Conservation (phyloP, 2,888 invertebrate genomes). For the Chymomyza fuscimana region DNA sequence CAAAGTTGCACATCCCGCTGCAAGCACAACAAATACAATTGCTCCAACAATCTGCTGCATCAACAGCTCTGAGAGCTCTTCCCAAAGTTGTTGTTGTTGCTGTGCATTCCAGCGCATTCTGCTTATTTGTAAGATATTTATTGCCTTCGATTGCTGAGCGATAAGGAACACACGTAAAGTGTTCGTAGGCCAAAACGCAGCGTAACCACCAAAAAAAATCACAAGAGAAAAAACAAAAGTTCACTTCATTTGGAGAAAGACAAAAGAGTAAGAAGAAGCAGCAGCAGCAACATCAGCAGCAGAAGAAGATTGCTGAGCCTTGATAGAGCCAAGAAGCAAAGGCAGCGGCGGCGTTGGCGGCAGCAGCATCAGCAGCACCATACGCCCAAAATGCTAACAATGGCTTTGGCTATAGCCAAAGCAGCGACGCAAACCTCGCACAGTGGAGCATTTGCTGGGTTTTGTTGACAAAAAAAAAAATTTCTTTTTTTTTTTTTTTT, state of each 20-base stretch:
- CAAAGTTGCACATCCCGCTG: conserved; percentile 56
- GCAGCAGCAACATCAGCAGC: not conserved
- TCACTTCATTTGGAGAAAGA: conserved; percentile 23
- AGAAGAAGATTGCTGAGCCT: conserved; percentile 30
- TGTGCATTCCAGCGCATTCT: conserved; percentile 79
- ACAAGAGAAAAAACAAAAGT: conserved; percentile 27
- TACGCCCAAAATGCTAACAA: conserved; percentile 61
- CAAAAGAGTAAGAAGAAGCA: not conserved
- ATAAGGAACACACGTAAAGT: conserved; percentile 79
- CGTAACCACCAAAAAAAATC: not conserved
- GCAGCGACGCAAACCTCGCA: conserved; percentile 1
- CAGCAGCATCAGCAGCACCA: not conserved
- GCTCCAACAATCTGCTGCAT: conserved; percentile 11
- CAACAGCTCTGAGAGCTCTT: conserved; percentile 16
- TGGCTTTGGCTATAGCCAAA: conserved; percentile 41
- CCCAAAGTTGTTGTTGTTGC: conserved; percentile 21
- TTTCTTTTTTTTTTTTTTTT: too few species aligned
- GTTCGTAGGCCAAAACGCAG: conserved; percentile 46
- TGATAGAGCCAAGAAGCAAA: conserved; percentile 31
- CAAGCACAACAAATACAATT: conserved; percentile 48
- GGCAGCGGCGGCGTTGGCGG: not conserved
- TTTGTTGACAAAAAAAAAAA: not conserved
- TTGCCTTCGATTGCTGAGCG: conserved; percentile 79
- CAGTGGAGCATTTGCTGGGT: not conserved
- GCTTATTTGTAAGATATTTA: conserved; percentile 81